Base-by-base conservation (phyloP, 2,113 vertebrate genomes). In the Electrona antarctica region DNA sequence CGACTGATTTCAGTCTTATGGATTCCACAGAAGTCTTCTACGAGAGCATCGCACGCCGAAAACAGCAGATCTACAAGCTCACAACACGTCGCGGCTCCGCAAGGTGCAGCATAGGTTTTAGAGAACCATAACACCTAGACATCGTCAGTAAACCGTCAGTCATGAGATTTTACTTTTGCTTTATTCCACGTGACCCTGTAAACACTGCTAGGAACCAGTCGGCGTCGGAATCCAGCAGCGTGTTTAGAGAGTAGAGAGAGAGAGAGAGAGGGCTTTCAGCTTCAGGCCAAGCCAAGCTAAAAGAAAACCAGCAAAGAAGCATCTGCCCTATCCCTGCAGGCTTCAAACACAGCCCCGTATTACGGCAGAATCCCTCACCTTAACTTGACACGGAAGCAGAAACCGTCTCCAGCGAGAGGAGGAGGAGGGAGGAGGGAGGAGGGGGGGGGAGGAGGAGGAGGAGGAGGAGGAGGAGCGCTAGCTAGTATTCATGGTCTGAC, bases 361-460 rank as follows among this genome's bases (percentile, higher is more conserved):
- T 81, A 84, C 69, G 85, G 89, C 85, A 62, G 78, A 81, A 84
- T 81, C 80, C 73, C 66, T 86, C 90, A 87, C 87, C 87, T 90
- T 83, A 64, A 79, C 77, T 83, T 72, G 11, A 74, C 80, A 77
- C 70, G 76, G 84, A 87, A 84, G 81, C 74, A 77, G 84, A 87
- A 84, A 83, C 76, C 76, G 76, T 84, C 77, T 84, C 62, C 28
- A 74, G 81, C 85, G 78, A 70, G 80, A 1, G 33, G 33, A 41
- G 33, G 29, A 2, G 29, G 29, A 33, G 21, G 21, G 21, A 21
- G 21, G 21, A 21, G 21, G 21, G 21, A 21, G 21, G 21, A 21
- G 21, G 21, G 21, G 4, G 8, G 65, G 77, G 33, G 48, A 61
- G 46, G 12, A 62, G 78, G 45, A 59, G 13, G 61, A 49, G 33